Evolutionary conservation across 1,140 invertebrate species (phyloP), one percentile per base, ranked within the genome.

Genomic region (Brachionus angularis): DNA sequence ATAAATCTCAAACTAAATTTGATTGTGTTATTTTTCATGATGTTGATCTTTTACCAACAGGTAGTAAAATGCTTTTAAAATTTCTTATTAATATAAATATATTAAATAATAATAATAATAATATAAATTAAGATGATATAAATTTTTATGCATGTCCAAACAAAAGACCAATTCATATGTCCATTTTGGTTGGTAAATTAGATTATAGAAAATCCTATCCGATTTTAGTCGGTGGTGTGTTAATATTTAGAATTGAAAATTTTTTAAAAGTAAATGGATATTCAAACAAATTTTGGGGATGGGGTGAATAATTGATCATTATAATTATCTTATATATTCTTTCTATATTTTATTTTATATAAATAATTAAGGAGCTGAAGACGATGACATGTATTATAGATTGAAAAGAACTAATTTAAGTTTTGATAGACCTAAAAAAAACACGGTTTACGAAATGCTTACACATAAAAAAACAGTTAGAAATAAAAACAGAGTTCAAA

Each of bases 1-100:
- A 79, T 71, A 73, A 77, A 50, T 79, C 83, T 46, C n/a, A n/a
- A n/a, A n/a, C 33, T 25, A 42, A 67, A 12, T 91, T 86, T 79
- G 87, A 90, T 31, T 97, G 93, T 77, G 86, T 94, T 58, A 87
- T 97, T 62, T 88, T 96, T 75, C 92, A 96, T 80, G 93, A 97
- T 79, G 89, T 97, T 50, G 92, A 97, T 83, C 80, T 96, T 14
- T 83, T 96, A 64, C 93, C 93, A n/a, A 84, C 93, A 73, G 90
- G 89, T 89, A 83, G n/a, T n/a, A n/a, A n/a, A 67, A 42, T 14
- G 4, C 7, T 21, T 36, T 21, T 29, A n/a, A n/a, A n/a, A n/a
- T n/a, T 25, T 2, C 18, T 55, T 34, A 21, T 5, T 2, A 27
- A 34, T 31, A 1, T 27, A 55, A 55, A 31, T 31, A n/a, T 16